These are phyloP conservation scores for Timema podura DNA, from an alignment of 2,888 invertebrate genomes.

Conservation along the genomic window DNA sequence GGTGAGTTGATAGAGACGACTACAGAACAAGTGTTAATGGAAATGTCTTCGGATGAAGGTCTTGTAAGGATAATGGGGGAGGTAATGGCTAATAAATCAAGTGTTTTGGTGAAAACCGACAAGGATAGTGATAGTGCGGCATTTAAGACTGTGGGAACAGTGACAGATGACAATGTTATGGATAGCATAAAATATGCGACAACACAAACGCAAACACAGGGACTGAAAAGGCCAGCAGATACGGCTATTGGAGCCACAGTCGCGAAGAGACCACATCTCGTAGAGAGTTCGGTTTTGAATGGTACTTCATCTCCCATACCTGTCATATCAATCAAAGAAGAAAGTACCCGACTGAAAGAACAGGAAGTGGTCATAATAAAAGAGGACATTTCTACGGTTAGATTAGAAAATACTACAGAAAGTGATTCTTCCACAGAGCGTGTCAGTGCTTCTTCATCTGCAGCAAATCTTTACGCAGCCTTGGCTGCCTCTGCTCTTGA, in stretches of 20 bases:
- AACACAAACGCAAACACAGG: conserved; percentile 24
- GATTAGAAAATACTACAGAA: conserved; percentile 25
- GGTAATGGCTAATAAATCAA: conserved; percentile 9
- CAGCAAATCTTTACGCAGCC: conserved; percentile 80
- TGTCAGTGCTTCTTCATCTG: conserved; percentile 51
- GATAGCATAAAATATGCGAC: conserved; percentile 20
- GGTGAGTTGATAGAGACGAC: conserved; percentile 32
- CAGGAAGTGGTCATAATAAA: conserved; percentile 19
- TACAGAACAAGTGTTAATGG: conserved; percentile 40
- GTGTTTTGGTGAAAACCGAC: too few species aligned
- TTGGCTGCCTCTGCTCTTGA: conserved; percentile 79
- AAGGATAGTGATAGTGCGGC: conserved; percentile 19
- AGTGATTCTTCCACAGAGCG: conserved; percentile 31
- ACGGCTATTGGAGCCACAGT: conserved; percentile 13
- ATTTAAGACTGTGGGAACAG: conserved; percentile 26
- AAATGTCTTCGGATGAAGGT: conserved; percentile 38
- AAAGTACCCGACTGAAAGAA: not conserved
- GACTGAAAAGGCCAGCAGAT: conserved; percentile 23
- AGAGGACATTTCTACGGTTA: conserved; percentile 25
- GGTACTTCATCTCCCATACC: conserved; percentile 25
- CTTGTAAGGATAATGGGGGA: conserved; percentile 24
- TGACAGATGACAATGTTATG: conserved; percentile 20
- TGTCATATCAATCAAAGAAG: not conserved
- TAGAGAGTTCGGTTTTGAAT: conserved; percentile 19
- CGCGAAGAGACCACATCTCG: conserved; percentile 24